Base-by-base conservation (phyloP, 1,140 invertebrate species). In the Oedothorax gibbosus region DNA sequence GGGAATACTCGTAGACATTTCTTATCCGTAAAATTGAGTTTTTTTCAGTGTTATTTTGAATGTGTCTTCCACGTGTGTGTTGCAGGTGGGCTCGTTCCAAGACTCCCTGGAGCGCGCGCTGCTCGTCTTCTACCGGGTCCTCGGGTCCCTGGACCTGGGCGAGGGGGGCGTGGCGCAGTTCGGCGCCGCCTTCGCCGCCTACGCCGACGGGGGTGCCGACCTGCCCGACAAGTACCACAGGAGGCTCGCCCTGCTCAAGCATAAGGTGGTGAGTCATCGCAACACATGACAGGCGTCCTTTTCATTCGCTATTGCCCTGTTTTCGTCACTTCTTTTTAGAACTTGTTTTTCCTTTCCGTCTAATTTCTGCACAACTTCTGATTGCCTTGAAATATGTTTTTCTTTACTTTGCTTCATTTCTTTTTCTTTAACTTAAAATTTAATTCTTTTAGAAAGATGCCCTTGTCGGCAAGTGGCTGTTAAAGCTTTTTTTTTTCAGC, bases 221-320 rank as follows among this genome's bases (percentile, higher is more conserved):
- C 53, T 86, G 18, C 86, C 86, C 5, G 86, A 86, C n/a, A 84
- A 86, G n/a, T 86, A 86, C 18, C 72, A 56, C 15, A n/a, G 80
- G 7, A 75, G 73, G 62, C 57, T 79, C 12, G 8, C 51, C 7
- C 11, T 75, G 9, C 56, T 86, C 14, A 78, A 20, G 35, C 68
- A 72, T n/a, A 79, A 85, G 56, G 76, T 86, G 10, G 86, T 86
- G 54, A 82, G 78, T 82, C 54, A 20, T 73, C 35, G 7, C 64
- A n/a, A 14, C 9, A 65, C 64, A 10, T 71, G n/a, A 57, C 15
- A 57, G 15, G 2, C 57, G n/a, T 60, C 57, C 57, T 14, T 60
- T 8, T 60, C 35, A 35, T 35, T 35, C 35, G n/a, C n/a, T n/a
- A n/a, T n/a, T n/a, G n/a, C n/a, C n/a, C n/a, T 18, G 65, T 18